A percentile compares a stretch with the other conserved stretches of the same genome.
phyloP scores from a whole-genome alignment of 2,113 vertebrate species.

The Actinemys pallida region DNA sequence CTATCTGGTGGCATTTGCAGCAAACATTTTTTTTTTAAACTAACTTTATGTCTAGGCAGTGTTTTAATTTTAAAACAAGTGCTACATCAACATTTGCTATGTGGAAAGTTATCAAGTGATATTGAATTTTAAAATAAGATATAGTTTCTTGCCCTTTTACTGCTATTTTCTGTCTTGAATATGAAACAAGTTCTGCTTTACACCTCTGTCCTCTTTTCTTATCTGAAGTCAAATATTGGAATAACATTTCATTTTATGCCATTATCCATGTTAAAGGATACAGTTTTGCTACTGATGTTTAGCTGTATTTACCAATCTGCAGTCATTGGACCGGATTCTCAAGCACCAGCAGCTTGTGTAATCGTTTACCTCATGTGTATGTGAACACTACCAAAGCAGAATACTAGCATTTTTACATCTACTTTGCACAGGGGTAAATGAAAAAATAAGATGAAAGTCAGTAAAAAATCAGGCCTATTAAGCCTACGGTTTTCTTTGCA shows the following conservation, averaged over 20 bases:
- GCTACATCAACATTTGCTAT: neutral
- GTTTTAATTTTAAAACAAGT: neutral
- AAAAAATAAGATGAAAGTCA: neutral
- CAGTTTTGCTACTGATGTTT: neutral
- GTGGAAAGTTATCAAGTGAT: conserved; percentile 4
- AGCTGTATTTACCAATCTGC: neutral
- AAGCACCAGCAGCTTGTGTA: neutral
- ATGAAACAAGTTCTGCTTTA: conserved; percentile 5
- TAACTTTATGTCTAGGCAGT: neutral
- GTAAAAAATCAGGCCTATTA: neutral
- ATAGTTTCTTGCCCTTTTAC: neutral
- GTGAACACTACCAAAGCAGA: neutral
- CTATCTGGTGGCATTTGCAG: neutral
- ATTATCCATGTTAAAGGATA: conserved; percentile 16
- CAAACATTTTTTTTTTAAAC: neutral
- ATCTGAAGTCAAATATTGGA: neutral
- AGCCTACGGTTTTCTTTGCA: neutral
- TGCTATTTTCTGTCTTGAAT: neutral
- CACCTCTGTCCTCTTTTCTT: neutral
- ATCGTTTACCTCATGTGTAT: neutral
- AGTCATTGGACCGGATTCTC: neutral
- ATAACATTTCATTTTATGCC: neutral
- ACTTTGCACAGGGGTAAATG: neutral
- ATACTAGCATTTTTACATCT: neutral
- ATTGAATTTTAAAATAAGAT: conserved; percentile 13